Conservation (phyloP, 2,113 vertebrate genomes). For the Echinops telfairi region DNA sequence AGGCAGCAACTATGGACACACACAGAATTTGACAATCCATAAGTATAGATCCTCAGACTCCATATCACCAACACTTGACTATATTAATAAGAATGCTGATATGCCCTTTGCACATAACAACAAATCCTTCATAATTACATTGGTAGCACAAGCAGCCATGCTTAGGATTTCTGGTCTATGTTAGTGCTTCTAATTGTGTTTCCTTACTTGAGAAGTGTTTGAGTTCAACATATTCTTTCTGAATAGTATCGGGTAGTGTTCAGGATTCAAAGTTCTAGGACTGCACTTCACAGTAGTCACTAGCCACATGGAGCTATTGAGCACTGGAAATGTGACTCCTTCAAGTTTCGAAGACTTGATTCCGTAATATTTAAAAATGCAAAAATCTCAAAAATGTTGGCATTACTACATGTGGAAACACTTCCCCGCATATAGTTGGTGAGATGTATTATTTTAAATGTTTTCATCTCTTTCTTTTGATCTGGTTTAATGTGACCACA, state of each 20-base stretch:
- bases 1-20: not conserved
- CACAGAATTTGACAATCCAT: not conserved
- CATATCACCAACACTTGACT: not conserved
- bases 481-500: not conserved
- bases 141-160: not conserved
- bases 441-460: not conserved
- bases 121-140: not conserved
- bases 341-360: not conserved
- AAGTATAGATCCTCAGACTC: slow-evolving; percentile 8
- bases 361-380: not conserved
- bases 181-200: too few species aligned
- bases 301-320: not conserved
- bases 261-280: not conserved
- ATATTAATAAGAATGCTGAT: not conserved
- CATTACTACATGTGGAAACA: not conserved
- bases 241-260: too few species aligned
- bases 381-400: not conserved
- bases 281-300: not conserved
- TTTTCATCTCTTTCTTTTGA: too few species aligned
- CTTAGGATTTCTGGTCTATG: slow-evolving; percentile 22
- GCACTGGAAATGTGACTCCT: not conserved
- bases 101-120: not conserved
- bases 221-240: not conserved
- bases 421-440: not conserved
- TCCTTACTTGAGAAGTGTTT: too few species aligned